A percentile compares a stretch with the other conserved stretches of the same genome.
phyloP scores from a whole-genome alignment of 2,888 invertebrate genomes.

The Phlogophora meticulosa region DNA sequence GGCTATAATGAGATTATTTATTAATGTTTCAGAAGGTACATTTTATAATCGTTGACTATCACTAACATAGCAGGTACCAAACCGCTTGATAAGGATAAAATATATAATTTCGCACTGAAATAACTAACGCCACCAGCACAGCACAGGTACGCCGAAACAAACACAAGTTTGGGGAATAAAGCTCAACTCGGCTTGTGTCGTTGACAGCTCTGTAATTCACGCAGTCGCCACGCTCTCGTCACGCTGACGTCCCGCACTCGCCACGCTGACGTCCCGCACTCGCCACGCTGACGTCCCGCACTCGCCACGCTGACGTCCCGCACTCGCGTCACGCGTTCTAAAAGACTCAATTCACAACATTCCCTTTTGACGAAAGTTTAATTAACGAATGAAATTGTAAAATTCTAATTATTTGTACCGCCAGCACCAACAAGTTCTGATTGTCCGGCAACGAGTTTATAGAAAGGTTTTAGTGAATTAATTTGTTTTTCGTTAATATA shows the following conservation, averaged over 20 bases:
- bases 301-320: no score
- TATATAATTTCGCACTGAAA: not conserved
- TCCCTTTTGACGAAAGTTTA: slow-evolving; percentile 62
- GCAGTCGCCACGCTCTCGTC: slow-evolving; percentile 8
- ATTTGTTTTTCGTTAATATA: slow-evolving; percentile 5
- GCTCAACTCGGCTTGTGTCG: slow-evolving; percentile 29
- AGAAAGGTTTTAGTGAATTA: slow-evolving; percentile 22
- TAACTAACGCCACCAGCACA: not conserved
- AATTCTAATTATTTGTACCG: slow-evolving; percentile 56
- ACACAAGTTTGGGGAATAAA: slow-evolving; percentile 33
- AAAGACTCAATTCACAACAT: slow-evolving; percentile 56
- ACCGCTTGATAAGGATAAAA: not conserved
- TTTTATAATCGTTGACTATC: not conserved
- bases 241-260: not conserved
- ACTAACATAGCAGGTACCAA: no score
- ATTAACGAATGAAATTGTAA: slow-evolving; percentile 59
- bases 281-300: slow-evolving; percentile 12
- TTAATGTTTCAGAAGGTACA: not conserved
- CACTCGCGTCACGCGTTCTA: slow-evolving; percentile 30
- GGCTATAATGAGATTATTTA: not conserved
- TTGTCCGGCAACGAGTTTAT: not conserved
- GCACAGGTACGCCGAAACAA: slow-evolving; percentile 13
- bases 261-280: slow-evolving; percentile 4
- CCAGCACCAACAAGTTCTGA: slow-evolving; percentile 5
- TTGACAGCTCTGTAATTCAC: slow-evolving; percentile 46